Conservation (phyloP, 2,797 vertebrate genomes). For the Oophaga sylvatica region DNA sequence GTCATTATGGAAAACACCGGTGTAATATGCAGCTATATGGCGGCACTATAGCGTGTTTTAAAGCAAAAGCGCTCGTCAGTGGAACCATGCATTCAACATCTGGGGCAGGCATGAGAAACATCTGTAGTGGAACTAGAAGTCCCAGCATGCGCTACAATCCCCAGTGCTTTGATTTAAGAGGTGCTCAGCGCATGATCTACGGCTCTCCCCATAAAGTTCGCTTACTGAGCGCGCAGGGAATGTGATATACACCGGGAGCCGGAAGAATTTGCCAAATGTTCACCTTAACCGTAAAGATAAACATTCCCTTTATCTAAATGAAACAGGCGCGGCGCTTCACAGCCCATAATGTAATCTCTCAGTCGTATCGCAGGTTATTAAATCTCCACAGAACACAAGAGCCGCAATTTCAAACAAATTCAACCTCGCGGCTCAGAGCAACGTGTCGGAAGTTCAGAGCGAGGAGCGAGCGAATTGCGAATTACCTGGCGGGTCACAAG, state of each 20-base stretch:
- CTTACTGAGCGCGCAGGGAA: constrained; percentile 10
- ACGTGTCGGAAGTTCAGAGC: background rate
- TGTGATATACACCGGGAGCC: background rate
- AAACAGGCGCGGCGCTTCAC: constrained; percentile 1
- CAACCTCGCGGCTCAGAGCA: background rate
- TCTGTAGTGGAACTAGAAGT: background rate
- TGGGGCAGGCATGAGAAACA: too few relatives aligned
- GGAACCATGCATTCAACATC: too few relatives aligned
- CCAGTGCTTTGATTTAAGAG: background rate
- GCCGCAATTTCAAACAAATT: constrained; percentile 14
- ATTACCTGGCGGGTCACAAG: constrained; percentile 34
- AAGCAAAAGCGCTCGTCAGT: too few relatives aligned
- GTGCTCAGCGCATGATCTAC: background rate
- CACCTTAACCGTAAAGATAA: constrained; percentile 15
- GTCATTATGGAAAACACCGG: too few relatives aligned
- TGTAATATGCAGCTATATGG: too few relatives aligned
- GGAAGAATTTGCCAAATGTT: constrained; percentile 14
- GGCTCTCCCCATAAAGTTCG: background rate
- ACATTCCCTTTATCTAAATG: constrained; percentile 34
- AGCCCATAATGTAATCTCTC: constrained; percentile 27
- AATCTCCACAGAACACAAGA: constrained; percentile 36
- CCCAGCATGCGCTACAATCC: background rate
- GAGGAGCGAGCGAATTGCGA: constrained; percentile 24
- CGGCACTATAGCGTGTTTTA: too few relatives aligned
- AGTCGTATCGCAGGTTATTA: constrained; percentile 40